Conservation (phyloP, 2,888 invertebrate species). For the Nymphalis c-album region DNA sequence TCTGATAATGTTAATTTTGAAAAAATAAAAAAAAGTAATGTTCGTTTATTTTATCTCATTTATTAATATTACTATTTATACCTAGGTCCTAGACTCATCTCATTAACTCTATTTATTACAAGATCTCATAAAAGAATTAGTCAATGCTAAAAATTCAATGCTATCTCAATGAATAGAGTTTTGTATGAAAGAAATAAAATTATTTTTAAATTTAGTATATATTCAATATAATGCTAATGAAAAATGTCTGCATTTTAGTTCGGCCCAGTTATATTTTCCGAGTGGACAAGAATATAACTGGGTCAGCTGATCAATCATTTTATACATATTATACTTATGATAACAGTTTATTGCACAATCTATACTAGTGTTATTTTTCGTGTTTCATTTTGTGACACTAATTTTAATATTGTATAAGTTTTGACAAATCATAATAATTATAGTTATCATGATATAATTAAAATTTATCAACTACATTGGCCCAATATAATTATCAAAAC, state of each 20-base stretch:
- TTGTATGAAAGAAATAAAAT: background rate
- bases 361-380: conserved; percentile 42
- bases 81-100: too few relatives aligned
- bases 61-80: too few relatives aligned
- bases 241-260: conserved; percentile 46
- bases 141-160: too few relatives aligned
- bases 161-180: too few relatives aligned
- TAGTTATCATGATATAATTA: background rate
- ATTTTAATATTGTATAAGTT: too few relatives aligned
- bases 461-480: background rate
- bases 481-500: background rate
- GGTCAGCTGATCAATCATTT: conserved; percentile 73
- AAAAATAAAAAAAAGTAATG: too few relatives aligned
- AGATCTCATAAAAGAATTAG: too few relatives aligned
- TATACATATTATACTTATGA: conserved; percentile 48
- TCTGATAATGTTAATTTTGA: too few relatives aligned
- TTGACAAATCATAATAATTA: background rate
- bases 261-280: conserved; percentile 68
- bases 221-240: conserved; percentile 10
- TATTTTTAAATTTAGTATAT: conserved; percentile 19
- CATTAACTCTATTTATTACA: too few relatives aligned
- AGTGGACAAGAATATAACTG: conserved; percentile 63
- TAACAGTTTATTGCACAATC: conserved; percentile 62
- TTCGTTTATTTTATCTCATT: too few relatives aligned
- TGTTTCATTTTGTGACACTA: too few relatives aligned